Conservation (phyloP, 2,888 invertebrate genomes). For the Seira sanloemensis region DNA sequence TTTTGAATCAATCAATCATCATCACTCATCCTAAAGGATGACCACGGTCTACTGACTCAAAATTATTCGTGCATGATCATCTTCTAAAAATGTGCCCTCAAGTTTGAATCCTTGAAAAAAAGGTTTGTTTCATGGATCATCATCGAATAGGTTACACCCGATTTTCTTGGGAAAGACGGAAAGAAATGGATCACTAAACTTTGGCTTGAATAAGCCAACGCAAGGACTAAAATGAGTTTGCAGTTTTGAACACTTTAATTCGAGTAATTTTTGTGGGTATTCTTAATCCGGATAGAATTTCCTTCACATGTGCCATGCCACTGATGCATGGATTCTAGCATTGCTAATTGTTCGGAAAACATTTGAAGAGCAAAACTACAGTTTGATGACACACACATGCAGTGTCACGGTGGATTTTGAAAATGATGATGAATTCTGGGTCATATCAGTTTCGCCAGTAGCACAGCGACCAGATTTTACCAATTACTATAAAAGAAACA, state of each 20-base stretch:
- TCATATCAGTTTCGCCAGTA: not conserved
- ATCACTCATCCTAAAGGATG: not conserved
- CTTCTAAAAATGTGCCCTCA: constrained; percentile 15
- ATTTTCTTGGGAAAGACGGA: constrained; percentile 40
- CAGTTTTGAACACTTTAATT: not conserved
- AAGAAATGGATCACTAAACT: constrained; percentile 34
- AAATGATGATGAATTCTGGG: not conserved
- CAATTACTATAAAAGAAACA: not conserved
- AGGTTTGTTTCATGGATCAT: constrained; percentile 40
- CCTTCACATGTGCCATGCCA: constrained; percentile 36
- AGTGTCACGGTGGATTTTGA: not conserved
- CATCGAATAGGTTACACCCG: constrained; percentile 28
- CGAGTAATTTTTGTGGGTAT: constrained; percentile 53
- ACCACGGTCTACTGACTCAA: constrained; percentile 39
- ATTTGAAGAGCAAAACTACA: too few species aligned
- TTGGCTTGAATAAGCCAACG: not conserved
- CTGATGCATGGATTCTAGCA: not conserved
- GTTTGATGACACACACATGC: too few species aligned
- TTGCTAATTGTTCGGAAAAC: not conserved
- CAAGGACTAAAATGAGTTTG: not conserved
- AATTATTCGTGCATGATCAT: constrained; percentile 38
- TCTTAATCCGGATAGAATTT: constrained; percentile 50
- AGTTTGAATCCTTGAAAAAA: constrained; percentile 32
- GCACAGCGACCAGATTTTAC: not conserved
- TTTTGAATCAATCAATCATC: not conserved